phyloP scores from a whole-genome alignment of 2,797 vertebrate species.

The Smutsia temminckii region DNA sequence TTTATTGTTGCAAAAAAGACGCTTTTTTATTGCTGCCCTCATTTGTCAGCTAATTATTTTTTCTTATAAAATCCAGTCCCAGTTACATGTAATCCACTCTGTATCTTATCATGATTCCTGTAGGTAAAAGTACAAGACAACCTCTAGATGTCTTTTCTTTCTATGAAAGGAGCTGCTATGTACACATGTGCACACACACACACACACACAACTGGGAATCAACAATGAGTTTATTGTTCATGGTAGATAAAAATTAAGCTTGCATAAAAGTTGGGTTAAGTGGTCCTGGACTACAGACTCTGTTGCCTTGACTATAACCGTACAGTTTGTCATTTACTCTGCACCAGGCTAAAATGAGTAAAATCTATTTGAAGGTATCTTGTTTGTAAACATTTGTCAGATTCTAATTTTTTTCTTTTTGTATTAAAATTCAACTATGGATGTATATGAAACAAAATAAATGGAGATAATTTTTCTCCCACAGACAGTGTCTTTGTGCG shows the following conservation, averaged over 20 bases:
- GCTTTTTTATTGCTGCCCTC: slow-evolving; percentile 91
- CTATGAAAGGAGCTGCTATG: slow-evolving; percentile 92
- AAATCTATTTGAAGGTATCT: slow-evolving; percentile 93
- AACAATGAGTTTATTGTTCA: slow-evolving; percentile 86
- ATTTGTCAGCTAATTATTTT: slow-evolving; percentile 91
- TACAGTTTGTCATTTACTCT: slow-evolving; percentile 87
- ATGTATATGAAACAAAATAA: slow-evolving; percentile 99
- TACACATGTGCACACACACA: slow-evolving; percentile 88
- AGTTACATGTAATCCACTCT: slow-evolving; percentile 87
- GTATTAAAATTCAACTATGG: slow-evolving; percentile 99
- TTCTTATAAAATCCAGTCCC: slow-evolving; percentile 86
- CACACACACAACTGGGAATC: slow-evolving; percentile 87
- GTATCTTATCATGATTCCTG: slow-evolving; percentile 89
- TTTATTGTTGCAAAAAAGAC: slow-evolving; percentile 92
- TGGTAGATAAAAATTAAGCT: slow-evolving; percentile 86
- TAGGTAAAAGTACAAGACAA: slow-evolving; percentile 89
- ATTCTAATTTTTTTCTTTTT: slow-evolving; percentile 96
- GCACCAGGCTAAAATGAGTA: slow-evolving; percentile 89
- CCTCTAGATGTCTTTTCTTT: slow-evolving; percentile 91
- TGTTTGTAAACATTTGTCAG: slow-evolving; percentile 97
- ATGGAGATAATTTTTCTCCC: slow-evolving; percentile 90
- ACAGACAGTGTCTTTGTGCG: slow-evolving; percentile 86
- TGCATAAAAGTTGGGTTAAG: slow-evolving; percentile 84
- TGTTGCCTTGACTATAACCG: slow-evolving; percentile 87
- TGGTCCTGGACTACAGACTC: slow-evolving; percentile 86